phyloP scores from a whole-genome alignment of 2,888 invertebrate species.

The Watsonalla binaria region DNA sequence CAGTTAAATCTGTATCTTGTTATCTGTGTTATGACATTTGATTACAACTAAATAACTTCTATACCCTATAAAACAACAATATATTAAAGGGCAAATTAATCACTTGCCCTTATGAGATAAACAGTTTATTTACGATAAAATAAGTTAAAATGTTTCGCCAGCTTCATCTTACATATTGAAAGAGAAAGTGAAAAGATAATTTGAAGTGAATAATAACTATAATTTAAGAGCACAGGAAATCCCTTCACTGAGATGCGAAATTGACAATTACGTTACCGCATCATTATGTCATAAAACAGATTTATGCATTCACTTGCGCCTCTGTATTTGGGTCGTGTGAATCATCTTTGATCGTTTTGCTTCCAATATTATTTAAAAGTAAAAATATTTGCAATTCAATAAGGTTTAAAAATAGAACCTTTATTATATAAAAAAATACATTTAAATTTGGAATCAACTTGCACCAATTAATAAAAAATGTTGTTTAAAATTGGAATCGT shows the following conservation, averaged over 20 bases:
- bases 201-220: not conserved
- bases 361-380: too few relatives aligned
- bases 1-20: too few relatives aligned
- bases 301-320: slow-evolving; percentile 11
- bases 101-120: too few relatives aligned
- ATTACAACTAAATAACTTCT: too few relatives aligned
- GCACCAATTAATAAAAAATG: too few relatives aligned
- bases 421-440: not conserved
- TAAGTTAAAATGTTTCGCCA: not conserved
- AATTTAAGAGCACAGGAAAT: slow-evolving; percentile 4
- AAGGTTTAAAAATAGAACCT: too few relatives aligned
- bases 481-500: not conserved
- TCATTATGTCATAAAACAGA: slow-evolving; percentile 9
- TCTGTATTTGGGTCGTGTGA: slow-evolving; percentile 16
- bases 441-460: slow-evolving; percentile 7
- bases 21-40: too few relatives aligned
- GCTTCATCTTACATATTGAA: not conserved
- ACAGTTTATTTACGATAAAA: too few relatives aligned
- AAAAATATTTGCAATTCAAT: too few relatives aligned
- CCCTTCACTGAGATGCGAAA: slow-evolving; percentile 19
- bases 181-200: not conserved
- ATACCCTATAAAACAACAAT: too few relatives aligned
- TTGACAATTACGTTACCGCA: slow-evolving; percentile 7
- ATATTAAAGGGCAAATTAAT: too few relatives aligned
- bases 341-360: too few relatives aligned